Base-by-base conservation (phyloP, 1,140 invertebrate genomes). In the Trissolcus basalis region DNA sequence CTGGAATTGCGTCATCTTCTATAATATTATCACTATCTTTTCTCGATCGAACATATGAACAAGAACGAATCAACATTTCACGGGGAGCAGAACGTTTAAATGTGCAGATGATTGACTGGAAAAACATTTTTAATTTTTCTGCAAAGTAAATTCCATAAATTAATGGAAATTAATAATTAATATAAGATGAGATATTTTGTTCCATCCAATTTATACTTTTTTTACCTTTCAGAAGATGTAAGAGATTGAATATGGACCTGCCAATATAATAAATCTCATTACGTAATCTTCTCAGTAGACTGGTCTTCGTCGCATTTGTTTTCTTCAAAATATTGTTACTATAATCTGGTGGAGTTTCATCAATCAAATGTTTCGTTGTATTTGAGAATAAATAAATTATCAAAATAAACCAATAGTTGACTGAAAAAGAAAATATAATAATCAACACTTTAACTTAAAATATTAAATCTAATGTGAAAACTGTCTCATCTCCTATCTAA, bases 361-460 rank as follows among this genome's bases (percentile, higher is more conserved):
- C 45, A 1, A 15, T 1, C 32, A 1, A 44, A 12, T 48, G 32
- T 8, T 44, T 15, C 15, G 4, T 15, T 43, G 36, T 78, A 19
- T 72, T 43, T 12, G 56, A 64, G 41, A 81, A 76, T 6, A 82
- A 14, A 49, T 79, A 80, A 43, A 85, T 80, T 54, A 87, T 76
- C 16, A 75, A 70, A 39, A 73, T 33, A 79, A 86, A 85, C 5
- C 86, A 9, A 47, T 82, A 88, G 48, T 87, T 80, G 81, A 88
- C 86, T 88, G 39, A 7, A 59, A 81, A 76, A 47, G 32, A 54
- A 47, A 56, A 39, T 39, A 39, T 9, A 39, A 39, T n/a, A 10
- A 39, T 11, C n/a, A 39, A 4, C n/a, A 49, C 32, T 49, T 32
- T 49, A 49, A 47, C 19, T 27, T 27, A 47, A 19, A 47, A 14